Evolutionary conservation across 1,140 invertebrate genomes (phyloP).

Genomic region (Drosophila suzukii): DNA sequence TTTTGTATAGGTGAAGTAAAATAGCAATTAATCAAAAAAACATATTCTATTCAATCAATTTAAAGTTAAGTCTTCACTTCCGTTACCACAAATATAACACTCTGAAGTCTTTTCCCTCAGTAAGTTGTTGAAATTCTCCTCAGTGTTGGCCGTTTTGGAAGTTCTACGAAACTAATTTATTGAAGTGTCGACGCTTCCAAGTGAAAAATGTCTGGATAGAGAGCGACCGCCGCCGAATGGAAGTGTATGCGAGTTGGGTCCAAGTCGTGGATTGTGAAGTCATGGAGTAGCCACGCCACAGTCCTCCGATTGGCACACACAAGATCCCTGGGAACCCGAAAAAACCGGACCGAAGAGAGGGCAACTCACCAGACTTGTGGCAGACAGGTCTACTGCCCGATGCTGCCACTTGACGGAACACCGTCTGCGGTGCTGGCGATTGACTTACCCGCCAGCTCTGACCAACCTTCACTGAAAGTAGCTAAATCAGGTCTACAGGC

Average conservation of each 20-base stretch:
- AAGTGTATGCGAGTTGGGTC: slow-evolving; percentile 1
- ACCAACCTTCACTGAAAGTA: not conserved
- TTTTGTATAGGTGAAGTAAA: no score
- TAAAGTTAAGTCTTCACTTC: no score
- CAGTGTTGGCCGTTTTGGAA: slow-evolving; percentile 58
- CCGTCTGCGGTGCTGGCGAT: slow-evolving; percentile 67
- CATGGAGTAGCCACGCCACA: slow-evolving; percentile 24
- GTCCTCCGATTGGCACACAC: slow-evolving; percentile 37
- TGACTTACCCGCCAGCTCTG: slow-evolving; percentile 29
- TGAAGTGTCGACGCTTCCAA: slow-evolving; percentile 67
- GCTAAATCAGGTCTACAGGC: not conserved
- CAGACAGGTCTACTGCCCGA: slow-evolving; percentile 71
- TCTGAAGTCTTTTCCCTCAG: slow-evolving; percentile 10
- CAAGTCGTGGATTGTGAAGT: slow-evolving; percentile 27
- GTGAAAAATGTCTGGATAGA: slow-evolving; percentile 53
- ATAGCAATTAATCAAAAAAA: no score
- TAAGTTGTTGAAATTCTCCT: not conserved
- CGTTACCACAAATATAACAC: no score
- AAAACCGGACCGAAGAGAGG: not conserved
- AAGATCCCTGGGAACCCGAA: slow-evolving; percentile 35
- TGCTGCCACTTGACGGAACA: slow-evolving; percentile 77
- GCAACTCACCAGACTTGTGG: slow-evolving; percentile 54
- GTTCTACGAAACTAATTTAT: slow-evolving; percentile 82
- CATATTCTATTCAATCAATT: no score
- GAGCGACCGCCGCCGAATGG: slow-evolving; percentile 12